Evolutionary conservation across 2,797 vertebrate genomes (phyloP).

Genomic region (Anolis apletophallus): DNA sequence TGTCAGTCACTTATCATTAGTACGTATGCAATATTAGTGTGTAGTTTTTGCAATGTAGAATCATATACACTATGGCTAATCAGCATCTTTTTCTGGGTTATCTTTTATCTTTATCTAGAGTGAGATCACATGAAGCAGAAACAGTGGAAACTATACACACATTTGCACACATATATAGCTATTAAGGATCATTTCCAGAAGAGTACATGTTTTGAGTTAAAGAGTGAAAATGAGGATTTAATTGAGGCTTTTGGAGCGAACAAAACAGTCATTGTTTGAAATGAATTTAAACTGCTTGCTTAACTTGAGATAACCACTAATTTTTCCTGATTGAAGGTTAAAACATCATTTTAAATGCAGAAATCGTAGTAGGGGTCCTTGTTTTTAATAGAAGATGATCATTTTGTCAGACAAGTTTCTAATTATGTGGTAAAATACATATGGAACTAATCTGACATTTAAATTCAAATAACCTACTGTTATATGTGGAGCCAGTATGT

Average conservation of each 20-base stretch:
- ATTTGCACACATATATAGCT: conserved; percentile 2
- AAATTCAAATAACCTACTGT: neutral
- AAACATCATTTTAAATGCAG: conserved; percentile 15
- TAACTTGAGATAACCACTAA: conserved; percentile 45
- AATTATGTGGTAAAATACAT: neutral
- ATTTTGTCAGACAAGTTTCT: conserved; percentile 17
- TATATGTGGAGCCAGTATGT: too few species aligned
- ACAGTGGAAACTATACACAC: conserved; percentile 14
- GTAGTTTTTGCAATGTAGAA: conserved; percentile 40
- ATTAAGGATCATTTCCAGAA: conserved; percentile 15
- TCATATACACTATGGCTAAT: conserved; percentile 57
- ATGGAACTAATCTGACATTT: neutral
- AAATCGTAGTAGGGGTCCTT: neutral
- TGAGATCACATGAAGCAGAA: conserved; percentile 44
- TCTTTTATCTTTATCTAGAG: conserved; percentile 51
- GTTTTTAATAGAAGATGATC: conserved; percentile 1
- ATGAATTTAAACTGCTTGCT: conserved; percentile 39
- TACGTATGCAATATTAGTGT: conserved; percentile 39
- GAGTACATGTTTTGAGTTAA: conserved; percentile 52
- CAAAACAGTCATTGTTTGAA: conserved; percentile 47
- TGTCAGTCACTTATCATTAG: conserved; percentile 41
- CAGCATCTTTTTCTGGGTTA: conserved; percentile 52
- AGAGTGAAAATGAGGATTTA: conserved; percentile 49
- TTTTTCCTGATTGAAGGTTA: conserved; percentile 36
- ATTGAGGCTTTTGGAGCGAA: conserved; percentile 45